Conservation (phyloP, 2,797 vertebrate genomes). For the Lacerta agilis region DNA sequence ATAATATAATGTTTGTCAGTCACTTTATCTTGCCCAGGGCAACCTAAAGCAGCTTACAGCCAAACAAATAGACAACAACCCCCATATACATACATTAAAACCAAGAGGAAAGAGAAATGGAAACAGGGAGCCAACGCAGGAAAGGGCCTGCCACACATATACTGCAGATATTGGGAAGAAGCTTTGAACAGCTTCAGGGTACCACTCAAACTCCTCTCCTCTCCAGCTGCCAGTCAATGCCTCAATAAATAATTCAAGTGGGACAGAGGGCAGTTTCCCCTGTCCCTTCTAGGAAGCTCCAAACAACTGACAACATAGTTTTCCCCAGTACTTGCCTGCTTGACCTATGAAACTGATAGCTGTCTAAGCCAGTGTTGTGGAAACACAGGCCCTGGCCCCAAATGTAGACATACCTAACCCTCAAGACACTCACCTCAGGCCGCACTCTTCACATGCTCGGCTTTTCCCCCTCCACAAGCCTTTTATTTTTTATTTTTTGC, state of each 20-base stretch:
- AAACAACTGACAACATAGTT: not conserved
- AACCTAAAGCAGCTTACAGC: too few relatives aligned
- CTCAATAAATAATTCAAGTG: not conserved
- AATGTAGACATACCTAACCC: too few relatives aligned
- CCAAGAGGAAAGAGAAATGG: too few relatives aligned
- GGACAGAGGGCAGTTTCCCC: not conserved
- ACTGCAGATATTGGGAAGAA: not conserved
- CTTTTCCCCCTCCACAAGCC: too few relatives aligned
- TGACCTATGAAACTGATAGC: not conserved
- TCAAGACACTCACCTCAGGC: not conserved
- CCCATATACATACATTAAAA: too few relatives aligned
- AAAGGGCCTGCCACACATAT: not conserved
- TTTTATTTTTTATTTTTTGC: too few relatives aligned
- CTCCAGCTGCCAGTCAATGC: not conserved
- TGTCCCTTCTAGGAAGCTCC: not conserved
- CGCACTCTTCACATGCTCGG: not conserved
- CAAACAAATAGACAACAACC: too few relatives aligned
- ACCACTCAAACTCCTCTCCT: not conserved
- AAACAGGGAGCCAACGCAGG: too few relatives aligned
- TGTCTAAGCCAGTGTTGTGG: too few relatives aligned
- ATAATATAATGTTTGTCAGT: too few relatives aligned
- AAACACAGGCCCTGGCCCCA: too few relatives aligned
- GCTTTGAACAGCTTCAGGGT: not conserved
- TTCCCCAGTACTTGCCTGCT: not conserved
- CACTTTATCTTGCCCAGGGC: too few relatives aligned